Conservation (phyloP, 2,113 vertebrate genomes). For the Poeciliopsis retropinna region DNA sequence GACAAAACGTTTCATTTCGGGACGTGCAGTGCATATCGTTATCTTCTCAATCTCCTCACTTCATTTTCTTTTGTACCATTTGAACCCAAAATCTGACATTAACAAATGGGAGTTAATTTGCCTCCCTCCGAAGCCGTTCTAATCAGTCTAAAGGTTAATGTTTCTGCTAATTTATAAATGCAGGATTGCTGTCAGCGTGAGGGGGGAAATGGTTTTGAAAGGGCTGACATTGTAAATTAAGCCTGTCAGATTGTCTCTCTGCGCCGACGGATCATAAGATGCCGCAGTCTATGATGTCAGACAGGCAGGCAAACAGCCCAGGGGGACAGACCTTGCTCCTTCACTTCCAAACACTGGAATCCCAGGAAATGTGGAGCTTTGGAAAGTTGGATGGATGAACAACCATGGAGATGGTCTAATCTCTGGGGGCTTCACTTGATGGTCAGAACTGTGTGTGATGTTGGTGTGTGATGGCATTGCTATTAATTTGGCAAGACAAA, state of each 20-base stretch:
- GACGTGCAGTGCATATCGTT: constrained; percentile 54
- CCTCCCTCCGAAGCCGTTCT: constrained; percentile 78
- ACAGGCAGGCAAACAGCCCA: constrained; percentile 78
- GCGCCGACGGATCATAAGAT: constrained; percentile 77
- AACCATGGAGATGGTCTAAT: constrained; percentile 13
- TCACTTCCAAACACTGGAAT: constrained; percentile 64
- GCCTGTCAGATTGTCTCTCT: constrained; percentile 82
- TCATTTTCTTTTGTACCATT: constrained; percentile 65
- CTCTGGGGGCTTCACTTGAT: constrained; percentile 42
- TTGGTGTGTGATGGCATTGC: constrained; percentile 55
- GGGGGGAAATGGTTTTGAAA: constrained; percentile 81
- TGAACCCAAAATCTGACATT: constrained; percentile 78
- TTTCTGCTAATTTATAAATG: constrained; percentile 88
- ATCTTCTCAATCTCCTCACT: constrained; percentile 66
- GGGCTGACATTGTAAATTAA: constrained; percentile 86
- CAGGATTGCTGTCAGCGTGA: constrained; percentile 82
- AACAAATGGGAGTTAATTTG: constrained; percentile 83
- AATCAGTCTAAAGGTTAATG: constrained; percentile 87
- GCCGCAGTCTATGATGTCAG: constrained; percentile 81
- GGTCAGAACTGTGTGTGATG: constrained; percentile 41
- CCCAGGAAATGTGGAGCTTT: constrained; percentile 52
- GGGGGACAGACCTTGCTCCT: constrained; percentile 73
- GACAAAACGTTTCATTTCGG: constrained; percentile 70
- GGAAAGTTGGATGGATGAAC: constrained; percentile 48
- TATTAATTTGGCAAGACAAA: constrained; percentile 52